phyloP scores from a whole-genome alignment of 2,888 invertebrate genomes.

The Xylota sylvarum region DNA sequence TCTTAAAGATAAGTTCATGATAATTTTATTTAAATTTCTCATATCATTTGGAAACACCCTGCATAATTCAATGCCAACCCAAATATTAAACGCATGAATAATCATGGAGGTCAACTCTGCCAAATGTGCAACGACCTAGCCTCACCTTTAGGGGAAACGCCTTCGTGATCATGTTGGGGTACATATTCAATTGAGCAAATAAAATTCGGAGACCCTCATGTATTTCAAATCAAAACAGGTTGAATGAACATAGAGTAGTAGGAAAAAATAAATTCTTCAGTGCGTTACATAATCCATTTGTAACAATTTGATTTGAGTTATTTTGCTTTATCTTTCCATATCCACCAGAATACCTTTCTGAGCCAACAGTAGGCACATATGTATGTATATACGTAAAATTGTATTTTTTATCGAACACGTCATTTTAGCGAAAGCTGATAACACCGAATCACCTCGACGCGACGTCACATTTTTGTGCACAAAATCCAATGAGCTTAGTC shows the following conservation, averaged over 20 bases:
- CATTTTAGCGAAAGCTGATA: slow-evolving; percentile 72
- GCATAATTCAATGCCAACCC: neutral
- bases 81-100: slow-evolving; percentile 7
- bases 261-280: neutral
- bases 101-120: slow-evolving; percentile 23
- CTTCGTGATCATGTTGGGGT: neutral
- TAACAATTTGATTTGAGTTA: neutral
- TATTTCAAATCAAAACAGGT: neutral
- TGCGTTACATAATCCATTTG: neutral
- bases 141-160: slow-evolving; percentile 17
- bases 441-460: slow-evolving; percentile 46
- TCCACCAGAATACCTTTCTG: slow-evolving; percentile 17
- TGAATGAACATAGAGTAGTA: neutral
- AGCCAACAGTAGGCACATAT: neutral
- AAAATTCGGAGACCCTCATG: neutral
- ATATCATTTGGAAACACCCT: neutral
- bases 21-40: neutral
- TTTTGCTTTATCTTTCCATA: neutral
- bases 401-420: slow-evolving; percentile 57
- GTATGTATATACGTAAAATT: neutral
- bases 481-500: slow-evolving; percentile 70
- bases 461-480: slow-evolving; percentile 50
- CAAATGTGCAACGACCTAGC: slow-evolving; percentile 26
- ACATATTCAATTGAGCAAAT: neutral
- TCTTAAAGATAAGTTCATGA: too few species aligned